These are phyloP conservation scores for Cantharis rufa DNA, from an alignment of 2,888 invertebrate genomes.

Conservation along the genomic window DNA sequence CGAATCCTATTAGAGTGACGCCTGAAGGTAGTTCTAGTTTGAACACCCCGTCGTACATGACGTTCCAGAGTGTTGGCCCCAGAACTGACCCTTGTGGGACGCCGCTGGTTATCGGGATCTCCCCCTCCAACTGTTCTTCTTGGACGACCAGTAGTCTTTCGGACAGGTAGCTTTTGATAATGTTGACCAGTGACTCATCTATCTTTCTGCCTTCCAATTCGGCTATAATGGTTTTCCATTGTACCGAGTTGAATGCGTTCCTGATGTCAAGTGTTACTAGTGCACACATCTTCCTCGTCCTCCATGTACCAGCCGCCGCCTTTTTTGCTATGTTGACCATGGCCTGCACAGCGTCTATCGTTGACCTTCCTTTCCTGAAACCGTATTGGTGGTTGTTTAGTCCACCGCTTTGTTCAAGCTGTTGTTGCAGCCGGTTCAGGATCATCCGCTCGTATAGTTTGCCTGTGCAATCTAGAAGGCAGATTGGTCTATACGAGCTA, in stretches of 20 bases:
- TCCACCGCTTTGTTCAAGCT: neutral
- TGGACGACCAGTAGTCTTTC: neutral
- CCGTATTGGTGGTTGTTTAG: neutral
- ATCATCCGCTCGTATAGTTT: neutral
- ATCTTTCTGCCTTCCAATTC: too few species aligned
- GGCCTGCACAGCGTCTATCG: neutral
- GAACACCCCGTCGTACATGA: neutral
- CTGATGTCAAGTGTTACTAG: neutral
- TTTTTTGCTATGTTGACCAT: neutral
- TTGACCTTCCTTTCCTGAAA: neutral
- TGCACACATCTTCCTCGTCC: neutral
- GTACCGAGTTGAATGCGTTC: neutral
- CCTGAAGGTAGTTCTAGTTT: neutral
- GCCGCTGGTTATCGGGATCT: neutral
- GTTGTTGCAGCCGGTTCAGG: neutral
- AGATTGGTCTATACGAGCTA: too few species aligned
- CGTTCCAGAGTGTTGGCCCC: too few species aligned
- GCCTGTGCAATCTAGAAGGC: neutral
- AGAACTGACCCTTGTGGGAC: too few species aligned
- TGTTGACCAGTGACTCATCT: too few species aligned
- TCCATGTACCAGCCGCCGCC: too few species aligned
- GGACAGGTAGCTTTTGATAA: neutral
- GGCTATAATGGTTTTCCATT: too few species aligned
- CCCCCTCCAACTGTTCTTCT: neutral
- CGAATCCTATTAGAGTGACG: neutral